Conservation (phyloP, 2,888 invertebrate genomes). For the Busseola fusca region DNA sequence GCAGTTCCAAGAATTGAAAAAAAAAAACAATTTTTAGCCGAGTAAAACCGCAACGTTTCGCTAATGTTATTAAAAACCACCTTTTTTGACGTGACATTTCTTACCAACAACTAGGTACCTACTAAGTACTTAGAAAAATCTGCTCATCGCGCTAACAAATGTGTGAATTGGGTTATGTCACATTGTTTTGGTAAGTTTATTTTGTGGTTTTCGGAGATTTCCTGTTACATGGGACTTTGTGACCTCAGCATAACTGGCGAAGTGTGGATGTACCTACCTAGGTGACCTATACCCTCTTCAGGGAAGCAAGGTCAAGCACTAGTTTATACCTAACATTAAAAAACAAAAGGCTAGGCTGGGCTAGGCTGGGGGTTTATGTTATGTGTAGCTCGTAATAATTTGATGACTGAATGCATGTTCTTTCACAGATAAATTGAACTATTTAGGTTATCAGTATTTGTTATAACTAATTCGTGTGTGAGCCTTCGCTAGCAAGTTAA, state of each 20-base stretch:
- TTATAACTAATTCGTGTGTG: slow-evolving; percentile 14
- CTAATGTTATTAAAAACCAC: not conserved
- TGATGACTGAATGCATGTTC: not conserved
- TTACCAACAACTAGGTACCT: not conserved
- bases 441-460: slow-evolving; percentile 23
- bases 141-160: not conserved
- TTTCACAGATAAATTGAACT: slow-evolving; percentile 6
- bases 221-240: too few relatives aligned
- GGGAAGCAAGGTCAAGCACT: too few relatives aligned
- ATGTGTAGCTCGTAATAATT: not conserved
- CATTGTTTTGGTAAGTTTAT: not conserved
- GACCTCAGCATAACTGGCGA: too few relatives aligned
- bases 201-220: slow-evolving; percentile 6
- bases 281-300: too few relatives aligned
- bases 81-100: not conserved
- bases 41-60: slow-evolving; percentile 2
- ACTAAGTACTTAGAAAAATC: not conserved
- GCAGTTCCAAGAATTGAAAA: slow-evolving; percentile 8
- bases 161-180: not conserved
- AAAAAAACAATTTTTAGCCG: not conserved
- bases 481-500: slow-evolving; percentile 6
- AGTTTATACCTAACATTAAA: too few relatives aligned
- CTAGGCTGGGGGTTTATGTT: too few relatives aligned
- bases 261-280: too few relatives aligned
- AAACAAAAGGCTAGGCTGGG: too few relatives aligned